A percentile compares a stretch with the other conserved stretches of the same genome.
phyloP scores from a whole-genome alignment of 2,113 vertebrate genomes.

The Progne subis region DNA sequence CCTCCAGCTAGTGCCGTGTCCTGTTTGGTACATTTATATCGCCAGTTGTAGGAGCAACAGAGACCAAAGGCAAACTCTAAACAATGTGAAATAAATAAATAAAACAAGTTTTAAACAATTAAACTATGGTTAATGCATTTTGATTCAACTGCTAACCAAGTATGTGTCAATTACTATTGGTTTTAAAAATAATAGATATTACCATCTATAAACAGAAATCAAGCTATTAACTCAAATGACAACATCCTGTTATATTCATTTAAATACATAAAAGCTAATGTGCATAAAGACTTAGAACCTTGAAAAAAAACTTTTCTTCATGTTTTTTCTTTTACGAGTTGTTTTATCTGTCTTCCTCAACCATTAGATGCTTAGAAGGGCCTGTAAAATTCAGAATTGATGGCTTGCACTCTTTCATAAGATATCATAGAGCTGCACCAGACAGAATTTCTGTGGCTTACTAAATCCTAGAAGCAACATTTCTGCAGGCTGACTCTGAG shows the following conservation, averaged over 20 bases:
- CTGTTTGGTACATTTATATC: neutral
- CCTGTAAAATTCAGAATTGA: neutral
- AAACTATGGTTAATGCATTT: neutral
- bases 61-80: neutral
- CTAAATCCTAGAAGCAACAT: neutral
- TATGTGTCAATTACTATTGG: rapidly evolving
- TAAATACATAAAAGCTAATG: neutral
- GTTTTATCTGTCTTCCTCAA: neutral
- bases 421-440: neutral
- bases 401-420: neutral
- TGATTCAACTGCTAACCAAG: neutral
- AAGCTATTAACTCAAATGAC: neutral
- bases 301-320: neutral
- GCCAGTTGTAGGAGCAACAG: neutral
- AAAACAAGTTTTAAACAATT: neutral
- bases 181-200: neutral
- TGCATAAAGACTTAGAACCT: neutral
- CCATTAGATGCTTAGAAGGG: neutral
- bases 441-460: neutral
- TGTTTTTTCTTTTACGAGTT: neutral
- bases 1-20: neutral
- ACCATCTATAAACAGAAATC: neutral
- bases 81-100: neutral
- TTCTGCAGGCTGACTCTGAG: neutral
- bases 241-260: neutral